Evolutionary conservation across 2,113 vertebrate species (phyloP), one percentile per base, ranked within the genome.

Genomic region (Aix galericulata): DNA sequence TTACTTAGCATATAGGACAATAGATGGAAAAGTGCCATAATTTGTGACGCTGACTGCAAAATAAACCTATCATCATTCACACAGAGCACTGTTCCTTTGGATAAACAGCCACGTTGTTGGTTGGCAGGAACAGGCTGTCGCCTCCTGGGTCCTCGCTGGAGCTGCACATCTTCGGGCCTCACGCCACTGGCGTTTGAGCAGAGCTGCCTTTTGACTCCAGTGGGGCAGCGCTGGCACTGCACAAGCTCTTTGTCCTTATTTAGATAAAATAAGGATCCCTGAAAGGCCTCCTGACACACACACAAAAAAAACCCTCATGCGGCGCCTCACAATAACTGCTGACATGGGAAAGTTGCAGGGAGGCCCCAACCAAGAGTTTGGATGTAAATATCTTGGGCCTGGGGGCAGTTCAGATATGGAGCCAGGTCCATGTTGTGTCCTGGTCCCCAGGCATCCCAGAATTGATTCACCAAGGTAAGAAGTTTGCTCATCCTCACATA

Each of bases 1-100:
- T 96, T 96, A 60, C 83, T 97, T 94, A 95, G 55, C 88, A 82
- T 96, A 96, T 95, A 42, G 94, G 86, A 96, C 94, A 95, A 96
- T 95, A 95, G 95, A 94, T 94, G 96, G 96, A 95, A 82, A 94
- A 91, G 13, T 0, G 91, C 94, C 96, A 96, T 85, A 69, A 92
- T 95, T 93, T 92, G 77, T 95, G 95, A 96, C n/a, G 88, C 93
- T 89, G 90, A 53, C 92, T 92, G 81, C 78, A 92, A 87, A 96
- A 94, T 89, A 96, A 95, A 93, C 93, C 77, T 92, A 77, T 82
- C 86, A 79, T 95, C 74, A 0, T 77, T 90, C 91, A 82, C 63
- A 77, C 59, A 76, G 86, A 82, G 59, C 5, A 11, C 78, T 93
- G 80, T 85, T 89, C 88, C 83, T 74, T 76, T 92, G 88, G 67